phyloP scores from a whole-genome alignment of 2,888 invertebrate genomes.

The Pemphredon lugubris region DNA sequence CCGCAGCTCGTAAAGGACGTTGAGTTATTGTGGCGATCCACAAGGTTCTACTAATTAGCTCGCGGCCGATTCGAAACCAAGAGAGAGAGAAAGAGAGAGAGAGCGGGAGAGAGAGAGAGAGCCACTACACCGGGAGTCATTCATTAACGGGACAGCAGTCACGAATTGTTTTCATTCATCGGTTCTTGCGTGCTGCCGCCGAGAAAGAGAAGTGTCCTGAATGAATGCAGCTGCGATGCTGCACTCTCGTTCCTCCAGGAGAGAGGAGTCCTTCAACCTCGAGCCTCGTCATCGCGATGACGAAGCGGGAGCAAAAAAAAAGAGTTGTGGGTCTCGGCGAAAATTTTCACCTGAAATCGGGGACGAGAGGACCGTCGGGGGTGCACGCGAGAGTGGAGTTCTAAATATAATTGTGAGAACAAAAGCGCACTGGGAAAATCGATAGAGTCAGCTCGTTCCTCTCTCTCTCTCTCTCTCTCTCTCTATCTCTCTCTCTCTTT shows the following conservation, averaged over 20 bases:
- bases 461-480: no score
- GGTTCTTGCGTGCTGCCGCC: constrained; percentile 69
- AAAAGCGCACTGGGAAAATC: no score
- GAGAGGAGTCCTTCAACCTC: constrained; percentile 29
- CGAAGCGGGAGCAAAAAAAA: constrained; percentile 7
- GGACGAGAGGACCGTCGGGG: no score
- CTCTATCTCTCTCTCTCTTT: no score
- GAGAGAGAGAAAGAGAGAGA: constrained; percentile 23
- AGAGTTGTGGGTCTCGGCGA: neutral
- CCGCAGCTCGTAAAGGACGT: constrained; percentile 68
- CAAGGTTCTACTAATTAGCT: constrained; percentile 69
- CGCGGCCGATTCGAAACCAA: constrained; percentile 66
- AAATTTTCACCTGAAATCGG: constrained; percentile 32
- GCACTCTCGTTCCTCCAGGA: constrained; percentile 3
- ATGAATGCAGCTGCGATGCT: constrained; percentile 55
- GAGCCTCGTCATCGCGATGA: constrained; percentile 30
- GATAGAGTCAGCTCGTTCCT: no score
- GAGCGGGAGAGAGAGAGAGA: constrained; percentile 21
- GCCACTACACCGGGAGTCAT: constrained; percentile 71
- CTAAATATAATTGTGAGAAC: no score
- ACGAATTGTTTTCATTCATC: constrained; percentile 79
- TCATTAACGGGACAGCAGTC: constrained; percentile 75
- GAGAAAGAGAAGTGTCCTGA: constrained; percentile 49
- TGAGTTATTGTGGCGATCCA: constrained; percentile 69
- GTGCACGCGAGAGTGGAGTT: no score